phyloP scores from a whole-genome alignment of 1,140 invertebrate genomes.

The Drosophila seguyi region DNA sequence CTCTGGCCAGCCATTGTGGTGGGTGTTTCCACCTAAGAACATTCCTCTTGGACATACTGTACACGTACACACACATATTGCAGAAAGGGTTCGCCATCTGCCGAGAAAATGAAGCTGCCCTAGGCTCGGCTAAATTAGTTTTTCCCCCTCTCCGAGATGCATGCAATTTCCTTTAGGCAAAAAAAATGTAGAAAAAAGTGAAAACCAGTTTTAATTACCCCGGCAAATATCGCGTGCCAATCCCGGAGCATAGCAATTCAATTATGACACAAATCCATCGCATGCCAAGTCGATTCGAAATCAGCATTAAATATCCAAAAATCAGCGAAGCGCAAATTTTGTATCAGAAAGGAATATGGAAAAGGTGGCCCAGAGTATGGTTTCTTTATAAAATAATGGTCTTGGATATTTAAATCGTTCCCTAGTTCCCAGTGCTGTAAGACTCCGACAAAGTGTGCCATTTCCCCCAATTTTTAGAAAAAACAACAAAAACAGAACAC shows the following conservation, averaged over 20 bases:
- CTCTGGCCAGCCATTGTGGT: conserved; percentile 52
- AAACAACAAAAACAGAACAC: conserved; percentile 7
- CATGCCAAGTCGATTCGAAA: conserved; percentile 46
- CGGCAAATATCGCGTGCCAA: conserved; percentile 56
- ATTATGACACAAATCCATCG: conserved; percentile 80
- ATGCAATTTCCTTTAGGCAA: conserved; percentile 42
- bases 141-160: conserved; percentile 3
- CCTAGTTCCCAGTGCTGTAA: background rate
- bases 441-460: background rate
- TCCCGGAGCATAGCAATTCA: conserved; percentile 52
- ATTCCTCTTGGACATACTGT: conserved; percentile 23
- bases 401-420: too few relatives aligned
- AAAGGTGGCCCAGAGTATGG: background rate
- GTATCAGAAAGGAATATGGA: conserved; percentile 5
- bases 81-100: conserved; percentile 37
- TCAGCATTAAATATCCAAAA: conserved; percentile 54
- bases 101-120: conserved; percentile 27
- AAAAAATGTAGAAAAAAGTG: conserved; percentile 52
- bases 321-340: conserved; percentile 46
- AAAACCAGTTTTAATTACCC: conserved; percentile 75
- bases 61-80: background rate
- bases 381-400: background rate
- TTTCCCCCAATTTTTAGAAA: conserved; percentile 13
- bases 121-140: conserved; percentile 34
- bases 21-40: conserved; percentile 42